Percentiles rank a stretch among this genome's conserved stretches.
phyloP scores from a whole-genome alignment of 2,888 invertebrate species.

The Rhagophthalmus giganteus region DNA sequence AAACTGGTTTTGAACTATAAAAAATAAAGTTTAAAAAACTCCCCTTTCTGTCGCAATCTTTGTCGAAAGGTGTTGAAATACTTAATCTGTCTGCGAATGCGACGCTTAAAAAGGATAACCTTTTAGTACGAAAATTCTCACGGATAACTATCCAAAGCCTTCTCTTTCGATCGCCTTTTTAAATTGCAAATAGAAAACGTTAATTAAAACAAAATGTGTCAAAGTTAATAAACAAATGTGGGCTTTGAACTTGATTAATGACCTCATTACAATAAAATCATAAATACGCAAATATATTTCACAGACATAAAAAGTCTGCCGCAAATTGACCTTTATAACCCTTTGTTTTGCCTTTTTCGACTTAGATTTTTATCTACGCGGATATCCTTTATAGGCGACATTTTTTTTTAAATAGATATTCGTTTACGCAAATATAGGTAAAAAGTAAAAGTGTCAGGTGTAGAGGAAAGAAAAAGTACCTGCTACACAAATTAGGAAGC shows the following conservation, averaged over 20 bases:
- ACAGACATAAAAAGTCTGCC: constrained; percentile 10
- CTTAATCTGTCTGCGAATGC: constrained; percentile 23
- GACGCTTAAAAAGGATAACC: constrained; percentile 9
- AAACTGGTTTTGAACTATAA: no score
- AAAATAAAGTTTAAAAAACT: no score
- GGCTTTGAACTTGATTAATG: constrained; percentile 11
- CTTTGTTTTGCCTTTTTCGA: constrained; percentile 4
- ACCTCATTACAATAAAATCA: constrained; percentile 5
- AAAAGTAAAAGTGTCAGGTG: constrained; percentile 27
- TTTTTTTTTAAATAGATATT: neutral
- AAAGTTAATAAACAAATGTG: neutral
- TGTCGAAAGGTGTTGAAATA: constrained; percentile 24
- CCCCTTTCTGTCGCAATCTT: no score
- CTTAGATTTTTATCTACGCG: constrained; percentile 9
- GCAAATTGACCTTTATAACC: constrained; percentile 9
- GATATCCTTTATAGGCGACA: constrained; percentile 8
- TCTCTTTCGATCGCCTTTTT: neutral
- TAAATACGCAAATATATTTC: constrained; percentile 10
- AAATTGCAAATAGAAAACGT: neutral
- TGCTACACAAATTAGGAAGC: constrained; percentile 26
- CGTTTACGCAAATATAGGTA: neutral
- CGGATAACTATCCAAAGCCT: neutral
- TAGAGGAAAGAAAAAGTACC: constrained; percentile 19
- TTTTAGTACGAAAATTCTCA: neutral
- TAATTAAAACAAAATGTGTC: neutral